Conservation (phyloP, 2,113 vertebrate species). For the Centropristis striata region DNA sequence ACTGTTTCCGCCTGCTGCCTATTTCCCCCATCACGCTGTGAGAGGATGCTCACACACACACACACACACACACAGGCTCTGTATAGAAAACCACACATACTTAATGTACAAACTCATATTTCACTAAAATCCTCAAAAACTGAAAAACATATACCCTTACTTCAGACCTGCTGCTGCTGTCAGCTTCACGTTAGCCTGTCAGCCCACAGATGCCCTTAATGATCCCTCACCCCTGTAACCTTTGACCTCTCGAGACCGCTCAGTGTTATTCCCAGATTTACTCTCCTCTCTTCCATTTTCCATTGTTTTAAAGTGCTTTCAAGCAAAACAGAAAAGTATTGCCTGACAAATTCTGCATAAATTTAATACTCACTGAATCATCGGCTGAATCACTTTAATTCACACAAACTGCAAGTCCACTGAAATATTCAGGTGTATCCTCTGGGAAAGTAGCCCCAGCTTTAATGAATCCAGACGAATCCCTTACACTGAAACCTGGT, state of each 20-base stretch:
- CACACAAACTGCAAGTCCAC: not conserved
- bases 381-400: not conserved
- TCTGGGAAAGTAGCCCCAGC: too few species aligned
- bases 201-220: constrained; percentile 54
- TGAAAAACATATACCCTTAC: not conserved
- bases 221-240: constrained; percentile 54
- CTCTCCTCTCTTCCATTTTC: constrained; percentile 28
- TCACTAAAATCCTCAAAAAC: not conserved
- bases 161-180: constrained; percentile 14
- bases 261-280: constrained; percentile 47
- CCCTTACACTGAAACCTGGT: too few species aligned
- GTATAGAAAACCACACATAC: not conserved
- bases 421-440: not conserved
- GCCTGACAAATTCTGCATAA: not conserved
- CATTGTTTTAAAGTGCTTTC: constrained; percentile 57
- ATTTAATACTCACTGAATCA: constrained; percentile 3
- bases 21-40: constrained; percentile 45
- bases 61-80: not conserved
- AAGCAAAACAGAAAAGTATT: constrained; percentile 30
- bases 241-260: constrained; percentile 54
- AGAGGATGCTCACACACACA: constrained; percentile 13
- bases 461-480: too few species aligned
- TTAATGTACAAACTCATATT: not conserved
- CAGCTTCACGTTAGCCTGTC: constrained; percentile 44
- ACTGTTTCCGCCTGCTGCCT: constrained; percentile 44